Evolutionary conservation across 2,888 invertebrate genomes (phyloP).

Genomic region (Trichopria drosophilae): DNA sequence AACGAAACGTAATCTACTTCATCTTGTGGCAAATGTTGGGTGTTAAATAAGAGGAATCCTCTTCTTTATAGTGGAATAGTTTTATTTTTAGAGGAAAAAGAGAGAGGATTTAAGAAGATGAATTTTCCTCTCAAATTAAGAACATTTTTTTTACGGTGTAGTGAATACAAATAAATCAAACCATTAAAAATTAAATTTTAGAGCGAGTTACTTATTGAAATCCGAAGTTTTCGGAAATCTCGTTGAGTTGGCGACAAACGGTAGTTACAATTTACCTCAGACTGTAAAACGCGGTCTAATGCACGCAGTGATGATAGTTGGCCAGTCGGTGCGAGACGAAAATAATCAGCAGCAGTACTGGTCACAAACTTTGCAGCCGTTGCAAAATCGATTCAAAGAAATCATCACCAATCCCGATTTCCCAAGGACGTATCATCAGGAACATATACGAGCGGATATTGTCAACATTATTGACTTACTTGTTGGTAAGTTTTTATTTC

Average conservation of each 20-base stretch:
- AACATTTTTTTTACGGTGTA: constrained; percentile 10
- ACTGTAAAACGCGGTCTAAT: constrained; percentile 69
- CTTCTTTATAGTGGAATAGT: too few species aligned
- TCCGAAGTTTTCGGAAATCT: constrained; percentile 64
- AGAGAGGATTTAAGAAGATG: too few species aligned
- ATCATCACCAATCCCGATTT: constrained; percentile 63
- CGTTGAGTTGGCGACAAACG: constrained; percentile 61
- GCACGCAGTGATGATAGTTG: constrained; percentile 72
- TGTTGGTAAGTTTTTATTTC: constrained; percentile 58
- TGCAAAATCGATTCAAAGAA: constrained; percentile 63
- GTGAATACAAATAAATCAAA: too few species aligned
- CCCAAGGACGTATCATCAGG: constrained; percentile 63
- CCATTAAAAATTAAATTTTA: constrained; percentile 50
- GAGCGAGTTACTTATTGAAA: constrained; percentile 63
- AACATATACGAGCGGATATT: constrained; percentile 69
- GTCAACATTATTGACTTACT: constrained; percentile 77
- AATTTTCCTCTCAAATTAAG: too few species aligned
- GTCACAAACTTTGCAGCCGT: constrained; percentile 53
- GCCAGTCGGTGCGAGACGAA: constrained; percentile 58
- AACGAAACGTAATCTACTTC: too few species aligned
- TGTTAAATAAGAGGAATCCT: too few species aligned
- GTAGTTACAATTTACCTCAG: constrained; percentile 63
- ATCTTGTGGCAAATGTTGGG: too few species aligned
- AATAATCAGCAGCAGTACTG: constrained; percentile 46
- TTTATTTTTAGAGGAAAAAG: too few species aligned